Evolutionary conservation across 2,888 invertebrate species (phyloP).

Genomic region (Parnassius orleans): DNA sequence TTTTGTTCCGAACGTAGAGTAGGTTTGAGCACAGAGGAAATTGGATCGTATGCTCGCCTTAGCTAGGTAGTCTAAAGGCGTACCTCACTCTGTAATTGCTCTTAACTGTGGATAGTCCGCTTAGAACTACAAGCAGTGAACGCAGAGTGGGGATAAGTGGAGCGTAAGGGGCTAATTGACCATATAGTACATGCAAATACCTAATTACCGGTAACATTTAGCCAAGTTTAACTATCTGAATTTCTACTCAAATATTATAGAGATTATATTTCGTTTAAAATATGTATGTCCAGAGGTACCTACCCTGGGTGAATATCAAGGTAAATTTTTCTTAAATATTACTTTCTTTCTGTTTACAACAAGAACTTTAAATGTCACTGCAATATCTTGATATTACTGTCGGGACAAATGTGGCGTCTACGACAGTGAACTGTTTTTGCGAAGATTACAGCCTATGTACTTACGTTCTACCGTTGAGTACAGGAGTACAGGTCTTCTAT

Average conservation of each 20-base stretch:
- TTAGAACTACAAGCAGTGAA: slow-evolving; percentile 34
- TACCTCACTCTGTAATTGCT: slow-evolving; percentile 21
- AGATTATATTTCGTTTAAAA: too few species aligned
- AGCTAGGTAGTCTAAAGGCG: slow-evolving; percentile 18
- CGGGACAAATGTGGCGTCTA: too few species aligned
- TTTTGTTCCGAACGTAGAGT: slow-evolving; percentile 31
- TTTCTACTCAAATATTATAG: neutral
- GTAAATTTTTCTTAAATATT: too few species aligned
- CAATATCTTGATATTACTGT: too few species aligned
- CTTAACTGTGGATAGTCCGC: slow-evolving; percentile 19
- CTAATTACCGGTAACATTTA: slow-evolving; percentile 57
- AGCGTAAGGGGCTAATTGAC: slow-evolving; percentile 63
- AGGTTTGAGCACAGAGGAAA: slow-evolving; percentile 21
- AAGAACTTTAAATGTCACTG: too few species aligned
- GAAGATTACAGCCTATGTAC: too few species aligned
- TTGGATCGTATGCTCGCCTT: slow-evolving; percentile 23
- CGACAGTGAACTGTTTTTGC: too few species aligned
- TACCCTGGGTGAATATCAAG: too few species aligned
- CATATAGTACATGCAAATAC: slow-evolving; percentile 65
- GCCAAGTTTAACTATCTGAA: slow-evolving; percentile 35
- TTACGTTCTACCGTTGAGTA: too few species aligned
- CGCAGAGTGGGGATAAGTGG: slow-evolving; percentile 43
- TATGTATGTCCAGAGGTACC: too few species aligned
- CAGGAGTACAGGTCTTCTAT: too few species aligned
- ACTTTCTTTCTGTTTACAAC: too few species aligned